Evolutionary conservation across 2,797 vertebrate species (phyloP).

Genomic region (Otus scops): DNA sequence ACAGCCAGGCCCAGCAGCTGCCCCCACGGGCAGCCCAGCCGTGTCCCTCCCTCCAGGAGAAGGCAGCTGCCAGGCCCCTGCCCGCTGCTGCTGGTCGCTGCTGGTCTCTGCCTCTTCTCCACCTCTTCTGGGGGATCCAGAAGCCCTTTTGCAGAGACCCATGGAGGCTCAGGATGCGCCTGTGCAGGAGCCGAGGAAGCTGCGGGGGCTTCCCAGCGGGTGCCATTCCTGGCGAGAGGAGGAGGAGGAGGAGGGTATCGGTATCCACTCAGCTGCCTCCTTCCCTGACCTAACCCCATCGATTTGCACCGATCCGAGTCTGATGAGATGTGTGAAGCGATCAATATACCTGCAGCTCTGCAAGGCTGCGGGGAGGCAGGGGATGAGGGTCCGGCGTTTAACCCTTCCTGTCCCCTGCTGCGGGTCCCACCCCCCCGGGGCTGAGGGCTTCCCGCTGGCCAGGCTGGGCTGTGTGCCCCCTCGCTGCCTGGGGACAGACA

Average conservation of each 20-base stretch:
- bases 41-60: background rate
- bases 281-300: background rate
- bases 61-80: background rate
- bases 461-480: background rate
- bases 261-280: background rate
- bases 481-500: fast-evolving
- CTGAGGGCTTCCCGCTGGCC: background rate
- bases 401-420: fast-evolving
- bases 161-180: fast-evolving
- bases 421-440: fast-evolving
- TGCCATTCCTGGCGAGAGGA: background rate
- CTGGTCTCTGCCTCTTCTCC: background rate
- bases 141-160: background rate
- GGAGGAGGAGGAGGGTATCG: background rate
- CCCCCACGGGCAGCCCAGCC: background rate
- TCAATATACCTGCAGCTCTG: background rate
- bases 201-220: background rate
- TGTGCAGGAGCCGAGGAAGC: background rate
- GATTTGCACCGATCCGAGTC: background rate
- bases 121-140: fast-evolving
- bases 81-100: background rate
- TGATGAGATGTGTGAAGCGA: background rate
- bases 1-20: background rate
- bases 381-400: background rate
- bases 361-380: background rate